Evolutionary conservation across 1,140 invertebrate genomes (phyloP), one percentile per base, ranked within the genome.

Genomic region (Drosophila ercepeae): DNA sequence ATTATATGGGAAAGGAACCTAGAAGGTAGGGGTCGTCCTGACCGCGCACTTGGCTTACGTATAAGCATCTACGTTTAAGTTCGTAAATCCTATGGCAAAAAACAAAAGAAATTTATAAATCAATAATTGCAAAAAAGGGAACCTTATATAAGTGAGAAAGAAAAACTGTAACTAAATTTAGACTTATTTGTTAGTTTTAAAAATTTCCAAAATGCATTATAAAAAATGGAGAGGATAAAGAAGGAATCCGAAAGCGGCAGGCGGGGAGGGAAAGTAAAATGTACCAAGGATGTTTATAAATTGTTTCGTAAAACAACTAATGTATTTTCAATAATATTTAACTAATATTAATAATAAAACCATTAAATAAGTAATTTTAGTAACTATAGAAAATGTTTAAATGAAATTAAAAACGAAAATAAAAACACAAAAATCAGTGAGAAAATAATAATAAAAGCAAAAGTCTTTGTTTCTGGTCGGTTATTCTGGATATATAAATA

Each of bases 361-460:
- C 82, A 88, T 83, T 82, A 59, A 73, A 90, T 90, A 90, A 90
- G 78, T 90, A 90, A 90, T 86, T 90, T 90, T 90, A 90, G 89
- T 90, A 90, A 90, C 82, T 89, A 90, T 90, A 90, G 89, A 90
- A 89, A 90, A 90, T 90, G 89, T 90, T 90, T 90, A 79, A 90
- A 90, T 90, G 81, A 86, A 89, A 83, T 83, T 89, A 86, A 73
- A 83, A 88, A 89, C 78, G 64, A 86, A 89, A 90, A 79, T 89
- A 88, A 90, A 89, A 71, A 42, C 32, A 63, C 72, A 83, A 78
- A 65, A 50, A 45, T 14, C 36, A 11, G 18, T 18, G 5, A 29
- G 21, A 69, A 68, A 59, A 44, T 48, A 32, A 53, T 32, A 32
- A 11, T 32, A 11, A 32, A 32, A 32, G 4, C 3, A 4, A 11